Evolutionary conservation across 2,113 vertebrate genomes (phyloP).

Genomic region (Chinchilla lanigera): DNA sequence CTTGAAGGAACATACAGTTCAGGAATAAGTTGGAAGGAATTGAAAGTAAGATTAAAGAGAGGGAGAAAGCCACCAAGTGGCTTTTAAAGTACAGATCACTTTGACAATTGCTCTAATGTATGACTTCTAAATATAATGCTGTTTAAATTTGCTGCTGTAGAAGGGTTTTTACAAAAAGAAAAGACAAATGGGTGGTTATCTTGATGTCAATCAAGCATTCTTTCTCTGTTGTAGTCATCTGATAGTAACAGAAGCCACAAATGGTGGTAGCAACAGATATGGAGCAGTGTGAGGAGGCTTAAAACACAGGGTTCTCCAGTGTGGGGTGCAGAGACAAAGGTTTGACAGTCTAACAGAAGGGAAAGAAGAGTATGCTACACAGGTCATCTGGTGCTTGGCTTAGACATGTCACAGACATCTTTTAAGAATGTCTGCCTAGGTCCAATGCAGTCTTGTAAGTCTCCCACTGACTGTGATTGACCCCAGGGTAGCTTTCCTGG

Average conservation of each 20-base stretch:
- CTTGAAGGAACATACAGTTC: background rate
- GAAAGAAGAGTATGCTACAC: background rate
- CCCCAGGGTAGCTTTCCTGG: background rate
- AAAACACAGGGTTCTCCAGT: background rate
- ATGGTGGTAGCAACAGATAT: fast-evolving
- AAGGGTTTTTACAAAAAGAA: background rate
- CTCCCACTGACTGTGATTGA: background rate
- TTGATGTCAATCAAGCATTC: background rate
- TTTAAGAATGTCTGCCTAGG: background rate
- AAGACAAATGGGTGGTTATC: background rate
- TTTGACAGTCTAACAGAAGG: background rate
- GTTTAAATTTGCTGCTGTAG: background rate
- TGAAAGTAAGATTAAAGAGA: background rate
- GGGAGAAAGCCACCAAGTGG: background rate
- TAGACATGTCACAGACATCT: background rate
- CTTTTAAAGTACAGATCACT: background rate
- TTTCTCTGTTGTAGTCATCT: background rate
- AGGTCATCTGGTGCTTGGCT: background rate
- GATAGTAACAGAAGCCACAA: background rate
- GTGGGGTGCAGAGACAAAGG: background rate
- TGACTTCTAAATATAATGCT: background rate
- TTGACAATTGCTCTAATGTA: background rate
- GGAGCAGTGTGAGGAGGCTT: no score
- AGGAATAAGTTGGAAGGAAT: background rate
- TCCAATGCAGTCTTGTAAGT: no score